Evolutionary conservation across 2,797 vertebrate genomes (phyloP), one percentile per base, ranked within the genome.

Genomic region (Premnoplex brunnescens): DNA sequence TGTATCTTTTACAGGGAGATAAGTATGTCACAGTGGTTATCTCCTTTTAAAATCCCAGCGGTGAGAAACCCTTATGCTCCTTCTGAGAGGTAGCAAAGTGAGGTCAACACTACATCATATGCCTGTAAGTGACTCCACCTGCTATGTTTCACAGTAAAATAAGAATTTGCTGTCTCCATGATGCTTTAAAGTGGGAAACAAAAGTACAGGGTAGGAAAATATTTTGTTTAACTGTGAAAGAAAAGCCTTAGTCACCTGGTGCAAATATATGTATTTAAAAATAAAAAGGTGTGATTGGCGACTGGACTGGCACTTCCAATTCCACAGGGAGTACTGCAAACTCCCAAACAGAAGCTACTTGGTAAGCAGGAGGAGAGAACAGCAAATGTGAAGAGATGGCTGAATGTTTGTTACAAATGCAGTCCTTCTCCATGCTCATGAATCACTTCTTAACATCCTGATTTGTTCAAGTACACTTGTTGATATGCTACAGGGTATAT

Each of bases 361-460:
- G 60, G 85, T 58, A 95, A 66, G 82, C 89, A 93, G 77, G 54
- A 89, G 83, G 28, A 3, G 49, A 85, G 83, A 74, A 48, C 21
- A 86, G 37, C 67, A 74, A 85, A 87, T 0, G 0, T 51, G 64
- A 19, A 69, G 83, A 73, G 72, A 56, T 91, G 78, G 34, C 67
- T 80, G 88, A 87, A 54, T 48, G 51, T 44, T 79, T 87, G 22
- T 39, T 77, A 64, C 46, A 76, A 66, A 87, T 34, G 77, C 77
- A 89, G 54, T 43, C 67, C 32, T 86, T 79, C 64, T 80, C 58
- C 43, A 22, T 27, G 71, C 56, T 67, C 37, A 3, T 94, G 79
- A 95, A 94, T 95, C 48, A 79, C 89, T 94, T 62, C 89, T 80
- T 84, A 94, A 90, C 80, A 55, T 91, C 16, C 49, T n/a, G 63